Conservation (phyloP, 2,113 vertebrate species). For the Bujurquina vittata region DNA sequence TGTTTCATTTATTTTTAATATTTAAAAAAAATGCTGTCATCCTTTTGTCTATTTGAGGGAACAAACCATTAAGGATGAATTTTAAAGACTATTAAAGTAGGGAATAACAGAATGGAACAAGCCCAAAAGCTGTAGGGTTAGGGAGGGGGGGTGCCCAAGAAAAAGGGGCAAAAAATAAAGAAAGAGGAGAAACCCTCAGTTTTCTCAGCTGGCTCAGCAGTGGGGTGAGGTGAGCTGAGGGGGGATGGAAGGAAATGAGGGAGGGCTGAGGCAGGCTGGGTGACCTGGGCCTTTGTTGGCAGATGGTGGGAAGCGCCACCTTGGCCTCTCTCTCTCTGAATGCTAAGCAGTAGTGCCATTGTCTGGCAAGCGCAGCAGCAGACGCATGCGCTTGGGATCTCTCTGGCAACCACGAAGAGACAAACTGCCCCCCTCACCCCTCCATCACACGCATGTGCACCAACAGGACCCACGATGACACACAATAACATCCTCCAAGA, state of each 20-base stretch:
- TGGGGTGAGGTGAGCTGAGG: slow-evolving; percentile 52
- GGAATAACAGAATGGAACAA: neutral
- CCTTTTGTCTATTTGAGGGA: neutral
- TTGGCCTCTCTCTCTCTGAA: slow-evolving; percentile 78
- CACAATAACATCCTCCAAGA: slow-evolving; percentile 28
- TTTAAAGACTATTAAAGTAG: neutral
- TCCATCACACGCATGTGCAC: neutral
- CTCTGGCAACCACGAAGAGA: slow-evolving; percentile 78
- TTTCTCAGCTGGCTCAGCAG: slow-evolving; percentile 58
- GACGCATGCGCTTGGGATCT: slow-evolving; percentile 76
- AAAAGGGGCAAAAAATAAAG: neutral
- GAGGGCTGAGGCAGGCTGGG: slow-evolving; percentile 61
- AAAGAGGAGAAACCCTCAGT: slow-evolving; percentile 31
- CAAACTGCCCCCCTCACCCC: slow-evolving; percentile 23
- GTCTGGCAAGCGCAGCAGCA: slow-evolving; percentile 77
- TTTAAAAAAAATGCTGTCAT: neutral
- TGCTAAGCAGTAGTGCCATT: slow-evolving; percentile 83
- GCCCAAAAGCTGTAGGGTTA: neutral
- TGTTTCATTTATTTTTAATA: neutral
- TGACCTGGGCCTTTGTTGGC: slow-evolving; percentile 83
- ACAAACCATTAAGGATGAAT: neutral
- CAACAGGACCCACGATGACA: slow-evolving; percentile 31
- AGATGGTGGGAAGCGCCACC: slow-evolving; percentile 81
- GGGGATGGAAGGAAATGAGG: slow-evolving; percentile 52
- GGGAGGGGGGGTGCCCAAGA: neutral